Base-by-base conservation (phyloP, 1,140 invertebrate species). In the Bombus confusus region DNA sequence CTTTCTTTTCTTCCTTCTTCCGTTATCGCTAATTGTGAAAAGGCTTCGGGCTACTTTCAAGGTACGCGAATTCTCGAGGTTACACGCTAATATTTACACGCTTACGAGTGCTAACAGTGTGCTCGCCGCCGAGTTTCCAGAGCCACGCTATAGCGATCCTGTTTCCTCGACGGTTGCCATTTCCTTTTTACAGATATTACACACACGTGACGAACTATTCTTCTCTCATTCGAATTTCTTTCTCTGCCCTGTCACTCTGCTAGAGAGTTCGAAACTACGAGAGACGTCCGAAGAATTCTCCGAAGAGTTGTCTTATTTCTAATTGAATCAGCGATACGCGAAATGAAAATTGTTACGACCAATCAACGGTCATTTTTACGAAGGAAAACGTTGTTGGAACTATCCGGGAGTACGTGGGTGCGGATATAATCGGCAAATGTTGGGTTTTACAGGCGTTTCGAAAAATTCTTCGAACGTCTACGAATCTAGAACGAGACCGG, bases 21-120 rank as follows among this genome's bases (percentile, higher is more conserved):
- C 34, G 47, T 47, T 71, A 88, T 68, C 47, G 64, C 85, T 91
- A 91, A 87, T 72, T 77, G 79, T 86, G 84, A 86, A 91, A 91
- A 91, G 89, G 90, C 87, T 89, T 89, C 90, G 87, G 86, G 74
- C 86, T 92, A 93, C 92, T 92, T 93, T 93, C 92, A 93, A 93
- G 93, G 92, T 93, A 93, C 93, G 88, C 88, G 85, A 91, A 91
- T 90, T 83, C 89, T 90, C 84, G 79, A 88, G 85, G 74, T 92
- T 83, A 83, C 31, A 78, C 74, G 81, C 75, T 77, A 85, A 77
- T 91, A 91, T 92, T 88, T 92, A 91, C 88, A 89, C 71, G 74
- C 84, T 76, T 57, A 71, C 64, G 75, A 68, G 72, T 76, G 43
- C 57, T 57, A 76, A 83, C 59, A 83, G 43, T 80, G 75, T 77